Evolutionary conservation across 1,140 invertebrate genomes (phyloP).

Genomic region (Orussus abietinus): DNA sequence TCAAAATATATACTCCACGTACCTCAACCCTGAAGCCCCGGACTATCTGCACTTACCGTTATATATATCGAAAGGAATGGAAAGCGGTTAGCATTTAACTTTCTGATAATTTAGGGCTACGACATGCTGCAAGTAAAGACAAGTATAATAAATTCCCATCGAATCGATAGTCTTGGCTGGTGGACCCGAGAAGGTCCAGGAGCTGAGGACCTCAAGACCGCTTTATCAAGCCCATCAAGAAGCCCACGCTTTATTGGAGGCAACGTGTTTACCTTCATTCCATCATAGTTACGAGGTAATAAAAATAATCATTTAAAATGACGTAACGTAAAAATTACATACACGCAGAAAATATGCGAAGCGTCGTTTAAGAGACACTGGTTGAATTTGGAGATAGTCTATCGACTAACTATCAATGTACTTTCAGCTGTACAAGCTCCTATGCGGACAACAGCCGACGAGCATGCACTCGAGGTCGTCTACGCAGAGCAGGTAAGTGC

Average conservation of each 20-base stretch:
- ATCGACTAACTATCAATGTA: no score
- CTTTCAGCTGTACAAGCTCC: conserved; percentile 66
- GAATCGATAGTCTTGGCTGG: conserved; percentile 65
- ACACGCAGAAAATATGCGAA: no score
- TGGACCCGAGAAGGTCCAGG: conserved; percentile 63
- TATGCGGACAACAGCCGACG: conserved; percentile 57
- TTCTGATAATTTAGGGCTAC: no score
- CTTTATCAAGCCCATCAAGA: conserved; percentile 80
- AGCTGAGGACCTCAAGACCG: conserved; percentile 73
- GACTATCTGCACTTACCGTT: conserved; percentile 67
- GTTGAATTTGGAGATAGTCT: no score
- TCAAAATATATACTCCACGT: conserved; percentile 67
- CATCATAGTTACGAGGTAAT: conserved; percentile 78
- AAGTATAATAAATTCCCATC: no score
- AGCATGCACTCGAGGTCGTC: conserved; percentile 51
- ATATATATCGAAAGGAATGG: conserved; percentile 63
- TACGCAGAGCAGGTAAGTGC: conserved; percentile 7
- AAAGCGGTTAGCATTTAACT: no score
- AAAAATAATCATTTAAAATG: conserved; percentile 17
- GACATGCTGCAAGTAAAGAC: no score
- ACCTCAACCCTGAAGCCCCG: conserved; percentile 62
- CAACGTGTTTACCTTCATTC: conserved; percentile 72
- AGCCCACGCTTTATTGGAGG: conserved; percentile 72
- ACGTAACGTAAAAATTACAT: conserved; percentile 14
- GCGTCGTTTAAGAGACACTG: no score